Percentiles rank a stretch among this genome's conserved stretches.
These are phyloP conservation scores for Noctua janthe DNA, from an alignment of 2,888 invertebrate genomes.

Conservation along the genomic window DNA sequence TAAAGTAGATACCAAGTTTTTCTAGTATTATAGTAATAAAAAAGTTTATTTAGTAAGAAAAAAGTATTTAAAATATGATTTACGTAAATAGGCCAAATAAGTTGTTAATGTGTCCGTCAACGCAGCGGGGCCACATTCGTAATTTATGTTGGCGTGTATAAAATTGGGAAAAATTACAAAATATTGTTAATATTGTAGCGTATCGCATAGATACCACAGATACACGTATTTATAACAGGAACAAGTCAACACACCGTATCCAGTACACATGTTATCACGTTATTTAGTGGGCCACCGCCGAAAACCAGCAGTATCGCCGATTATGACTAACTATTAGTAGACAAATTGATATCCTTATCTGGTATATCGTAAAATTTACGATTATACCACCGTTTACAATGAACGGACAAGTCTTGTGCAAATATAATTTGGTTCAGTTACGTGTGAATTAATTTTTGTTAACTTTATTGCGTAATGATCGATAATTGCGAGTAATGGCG, in stretches of 20 bases:
- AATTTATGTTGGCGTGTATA: background rate
- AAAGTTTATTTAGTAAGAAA: background rate
- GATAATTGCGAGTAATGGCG: constrained; percentile 44
- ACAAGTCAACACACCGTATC: constrained; percentile 65
- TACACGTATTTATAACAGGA: constrained; percentile 59
- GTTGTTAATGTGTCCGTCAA: background rate
- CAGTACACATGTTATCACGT: constrained; percentile 78
- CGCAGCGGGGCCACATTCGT: background rate
- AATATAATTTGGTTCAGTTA: constrained; percentile 82
- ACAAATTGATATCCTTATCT: constrained; percentile 86
- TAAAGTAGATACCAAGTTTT: background rate
- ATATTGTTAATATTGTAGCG: constrained; percentile 50
- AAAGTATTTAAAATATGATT: background rate
- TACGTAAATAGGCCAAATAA: background rate
- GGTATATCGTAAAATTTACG: constrained; percentile 85
- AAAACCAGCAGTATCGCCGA: constrained; percentile 79
- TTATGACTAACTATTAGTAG: constrained; percentile 79
- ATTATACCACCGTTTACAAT: constrained; percentile 79
- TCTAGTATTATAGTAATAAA: background rate
- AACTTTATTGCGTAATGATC: constrained; percentile 56
- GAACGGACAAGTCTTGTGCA: constrained; percentile 82
- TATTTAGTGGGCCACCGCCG: constrained; percentile 80
- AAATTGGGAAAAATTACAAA: constrained; percentile 42
- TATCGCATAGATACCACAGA: constrained; percentile 57
- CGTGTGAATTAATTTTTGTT: constrained; percentile 67